Evolutionary conservation across 2,113 vertebrate species (phyloP), one percentile per base, ranked within the genome.

Genomic region (Oreochromis tanganicae): DNA sequence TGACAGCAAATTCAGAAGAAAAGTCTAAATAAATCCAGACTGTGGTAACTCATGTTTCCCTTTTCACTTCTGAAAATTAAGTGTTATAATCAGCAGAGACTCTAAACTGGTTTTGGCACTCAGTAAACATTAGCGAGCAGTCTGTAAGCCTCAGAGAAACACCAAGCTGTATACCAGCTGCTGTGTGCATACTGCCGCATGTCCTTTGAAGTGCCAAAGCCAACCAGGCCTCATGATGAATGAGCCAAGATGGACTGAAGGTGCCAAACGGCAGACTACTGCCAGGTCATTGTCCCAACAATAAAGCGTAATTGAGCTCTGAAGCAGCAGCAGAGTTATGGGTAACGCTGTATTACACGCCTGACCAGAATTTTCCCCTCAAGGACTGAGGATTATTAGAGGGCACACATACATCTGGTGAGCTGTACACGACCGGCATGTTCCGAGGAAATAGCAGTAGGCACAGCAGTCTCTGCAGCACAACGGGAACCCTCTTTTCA

Each of bases 401-500:
- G 82, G 83, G 73, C 79, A 32, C 85, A 85, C 75, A 38, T 84
- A 50, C 93, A 93, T 96, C 94, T 95, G 92, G 88, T 56, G 81
- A 61, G 73, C 36, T 78, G 83, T 24, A 81, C n/a, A 50, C 88
- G 87, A 48, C 87, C 87, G 87, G 88, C 93, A 82, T 85, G 91
- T 90, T 88, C 54, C 57, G 75, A 92, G 94, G 92, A 93, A 93
- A 94, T 88, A 88, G 88, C 85, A 81, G 92, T 57, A 88, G 94
- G 88, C 93, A 84, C 93, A 89, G 94, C 85, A 27, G 89, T 84
- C 83, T 88, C 83, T 81, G 71, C 88, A 87, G 88, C 94, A 91
- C 94, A 94, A 94, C 94, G 91, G 93, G 94, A 95, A 89, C 92
- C 89, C 89, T 88, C 91, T 92, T 95, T 94, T 91, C 93, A 94